These are phyloP conservation scores for Paragorgia papillata DNA, from an alignment of 92 coral and sea anemone species.

Conservation along the genomic window DNA sequence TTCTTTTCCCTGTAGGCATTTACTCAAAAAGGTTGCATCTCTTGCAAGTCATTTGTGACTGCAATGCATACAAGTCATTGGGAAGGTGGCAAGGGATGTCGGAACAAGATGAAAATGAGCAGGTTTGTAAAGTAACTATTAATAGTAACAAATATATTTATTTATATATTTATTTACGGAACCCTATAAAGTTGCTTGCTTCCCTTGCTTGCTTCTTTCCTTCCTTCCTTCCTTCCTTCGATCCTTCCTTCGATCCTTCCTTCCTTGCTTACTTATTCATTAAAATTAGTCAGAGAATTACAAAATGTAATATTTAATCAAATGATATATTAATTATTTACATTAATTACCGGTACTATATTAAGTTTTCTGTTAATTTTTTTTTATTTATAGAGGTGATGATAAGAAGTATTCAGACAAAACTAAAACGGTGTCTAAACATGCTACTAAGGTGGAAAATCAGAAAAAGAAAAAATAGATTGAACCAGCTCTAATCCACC, in stretches of 20 bases:
- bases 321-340: no score
- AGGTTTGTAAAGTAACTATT: conserved; percentile 48
- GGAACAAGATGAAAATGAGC: conserved; percentile 80
- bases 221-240: no score
- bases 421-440: conserved; percentile 78
- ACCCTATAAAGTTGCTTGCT: no score
- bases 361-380: neutral
- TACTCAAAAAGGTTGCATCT: conserved; percentile 73
- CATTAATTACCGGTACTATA: no score
- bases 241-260: no score
- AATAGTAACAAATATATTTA: neutral
- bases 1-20: conserved; percentile 57
- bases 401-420: conserved; percentile 72
- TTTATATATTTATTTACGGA: no score
- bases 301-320: no score
- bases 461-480: conserved; percentile 62
- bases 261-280: no score
- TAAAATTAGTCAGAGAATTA: no score
- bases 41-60: conserved; percentile 78
- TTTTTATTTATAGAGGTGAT: conserved; percentile 67
- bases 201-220: no score
- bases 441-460: conserved; percentile 61
- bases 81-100: conserved; percentile 99
- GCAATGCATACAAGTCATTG: conserved; percentile 83
- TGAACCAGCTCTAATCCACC: neutral